Percentiles rank a stretch among this genome's conserved stretches.
Evolutionary conservation across 2,888 invertebrate genomes (phyloP).

Genomic region (Pyrrhia umbra): DNA sequence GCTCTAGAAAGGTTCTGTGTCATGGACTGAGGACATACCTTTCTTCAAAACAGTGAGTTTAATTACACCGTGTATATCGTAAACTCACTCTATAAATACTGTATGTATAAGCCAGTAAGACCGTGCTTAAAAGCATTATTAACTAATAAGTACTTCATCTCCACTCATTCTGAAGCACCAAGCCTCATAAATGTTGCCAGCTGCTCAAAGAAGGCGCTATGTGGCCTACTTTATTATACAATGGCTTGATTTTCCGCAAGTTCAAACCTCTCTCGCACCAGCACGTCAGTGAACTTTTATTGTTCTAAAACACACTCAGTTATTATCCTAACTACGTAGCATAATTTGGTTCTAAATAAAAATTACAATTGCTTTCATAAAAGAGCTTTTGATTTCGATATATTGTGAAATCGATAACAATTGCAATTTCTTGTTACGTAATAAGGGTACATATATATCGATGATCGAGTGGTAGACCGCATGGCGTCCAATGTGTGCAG

Average conservation of each 20-base stretch:
- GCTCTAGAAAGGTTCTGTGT: too few relatives aligned
- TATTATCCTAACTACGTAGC: too few relatives aligned
- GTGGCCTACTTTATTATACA: neutral
- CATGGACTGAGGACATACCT: too few relatives aligned
- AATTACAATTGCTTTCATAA: too few relatives aligned
- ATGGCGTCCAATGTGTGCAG: neutral
- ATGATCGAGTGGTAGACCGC: neutral
- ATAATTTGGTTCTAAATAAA: too few relatives aligned
- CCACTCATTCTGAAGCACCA: slow-evolving; percentile 46
- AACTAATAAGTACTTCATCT: slow-evolving; percentile 49
- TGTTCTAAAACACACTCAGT: neutral
- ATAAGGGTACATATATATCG: neutral
- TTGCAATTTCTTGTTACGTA: neutral
- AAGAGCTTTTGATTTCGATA: too few relatives aligned
- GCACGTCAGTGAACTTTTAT: neutral
- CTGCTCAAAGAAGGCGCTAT: slow-evolving; percentile 5
- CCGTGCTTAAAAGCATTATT: slow-evolving; percentile 2
- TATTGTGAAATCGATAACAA: too few relatives aligned
- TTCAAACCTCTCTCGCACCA: neutral
- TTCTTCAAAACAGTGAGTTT: too few relatives aligned
- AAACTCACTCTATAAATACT: too few relatives aligned
- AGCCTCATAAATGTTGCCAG: slow-evolving; percentile 14
- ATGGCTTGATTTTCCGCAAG: neutral
- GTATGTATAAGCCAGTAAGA: too few relatives aligned
- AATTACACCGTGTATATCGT: too few relatives aligned